Conservation (phyloP, 2,888 invertebrate species). For the Aphodius granarius region DNA sequence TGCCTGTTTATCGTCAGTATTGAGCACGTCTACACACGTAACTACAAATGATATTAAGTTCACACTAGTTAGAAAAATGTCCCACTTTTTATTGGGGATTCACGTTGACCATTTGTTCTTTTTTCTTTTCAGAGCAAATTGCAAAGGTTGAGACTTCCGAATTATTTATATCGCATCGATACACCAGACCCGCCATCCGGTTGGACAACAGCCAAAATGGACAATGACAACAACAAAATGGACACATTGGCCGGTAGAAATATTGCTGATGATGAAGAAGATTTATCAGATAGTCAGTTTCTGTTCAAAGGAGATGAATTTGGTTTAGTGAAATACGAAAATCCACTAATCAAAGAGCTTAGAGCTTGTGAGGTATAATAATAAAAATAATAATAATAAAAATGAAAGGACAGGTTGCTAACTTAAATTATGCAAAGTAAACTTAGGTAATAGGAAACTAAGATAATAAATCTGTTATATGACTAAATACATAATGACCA, state of each 20-base stretch:
- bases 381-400: not conserved
- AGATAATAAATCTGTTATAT: no score
- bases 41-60: not conserved
- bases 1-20: no score
- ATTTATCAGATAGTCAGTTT: constrained; percentile 58
- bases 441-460: no score
- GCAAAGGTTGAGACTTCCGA: constrained; percentile 49
- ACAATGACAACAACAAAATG: not conserved
- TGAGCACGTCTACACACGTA: no score
- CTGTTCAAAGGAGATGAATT: constrained; percentile 63
- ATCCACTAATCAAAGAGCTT: constrained; percentile 61
- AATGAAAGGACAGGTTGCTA: not conserved
- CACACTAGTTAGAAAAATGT: not conserved
- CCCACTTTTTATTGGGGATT: not conserved
- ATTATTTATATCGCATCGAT: constrained; percentile 50
- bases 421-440: not conserved
- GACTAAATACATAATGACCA: no score
- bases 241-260: constrained; percentile 47
- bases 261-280: constrained; percentile 33
- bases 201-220: constrained; percentile 50
- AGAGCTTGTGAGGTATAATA: constrained; percentile 60
- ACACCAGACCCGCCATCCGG: constrained; percentile 50
- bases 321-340: constrained; percentile 64
- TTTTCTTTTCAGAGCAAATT: constrained; percentile 46
- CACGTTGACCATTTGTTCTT: not conserved